Base-by-base conservation (phyloP, 1,140 invertebrate genomes). In the Pseudomyrmex dendroicus region DNA sequence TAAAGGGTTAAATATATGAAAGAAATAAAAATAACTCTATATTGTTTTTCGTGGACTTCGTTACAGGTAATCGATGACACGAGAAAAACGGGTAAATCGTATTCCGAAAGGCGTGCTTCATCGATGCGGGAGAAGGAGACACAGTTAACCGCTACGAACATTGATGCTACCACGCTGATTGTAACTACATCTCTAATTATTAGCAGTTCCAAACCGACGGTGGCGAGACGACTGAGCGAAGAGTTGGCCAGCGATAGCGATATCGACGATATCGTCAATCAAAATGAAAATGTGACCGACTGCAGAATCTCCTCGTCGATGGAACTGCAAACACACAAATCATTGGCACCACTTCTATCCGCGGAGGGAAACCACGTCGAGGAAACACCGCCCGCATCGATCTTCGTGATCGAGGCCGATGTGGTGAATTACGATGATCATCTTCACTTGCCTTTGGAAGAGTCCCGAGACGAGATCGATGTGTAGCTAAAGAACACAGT, bases 381-480 rank as follows among this genome's bases (percentile, higher is more conserved):
- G 3, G 89, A 85, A 57, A 74, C 87, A 5, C 86, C 83, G 15
- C 67, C 84, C 0, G 85, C 87, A 10, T 90, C 91, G 20, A 87
- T 88, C 8, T 89, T 91, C 25, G 86, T 91, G 1, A 91, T 91
- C 54, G 91, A 91, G 10, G 91, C 86, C 4, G 89, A 91, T 17
- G 76, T 92, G 8, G 83, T 92, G 5, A 92, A 91, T 73, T 82
- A 72, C 1, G 17, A 56, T 13, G 64, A 78, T 44, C 82, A 35
- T 50, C 54, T 80, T 17, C 62, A 9, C 13, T 56, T 70, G 15
- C 25, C 54, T 46, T 8, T 70, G 22, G 66, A 78, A 2, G 54
- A 70, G 44, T 70, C 76, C 20, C 66, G 76, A 17, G 76, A 80
- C 2, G 59, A 35, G 35, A 17, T 70, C 4, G 85, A 87, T 12